Base-by-base conservation (phyloP, 37 sponge, comb jelly and placozoan species). In the Hormiphora californensis region DNA sequence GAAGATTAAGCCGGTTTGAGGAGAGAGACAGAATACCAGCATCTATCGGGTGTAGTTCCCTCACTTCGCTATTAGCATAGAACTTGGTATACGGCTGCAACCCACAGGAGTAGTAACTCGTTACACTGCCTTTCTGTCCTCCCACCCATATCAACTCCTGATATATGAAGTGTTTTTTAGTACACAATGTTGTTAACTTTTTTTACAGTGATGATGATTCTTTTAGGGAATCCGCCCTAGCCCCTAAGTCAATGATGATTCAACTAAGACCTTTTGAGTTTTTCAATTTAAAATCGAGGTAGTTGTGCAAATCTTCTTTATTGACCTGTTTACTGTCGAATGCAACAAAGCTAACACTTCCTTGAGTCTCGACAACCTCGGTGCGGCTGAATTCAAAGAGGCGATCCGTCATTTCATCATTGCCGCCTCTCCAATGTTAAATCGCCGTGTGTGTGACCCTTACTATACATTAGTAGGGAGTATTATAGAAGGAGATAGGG, bases 101-200 rank as follows among this genome's bases (percentile, higher is more conserved):
- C 25, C 81, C 81, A 41, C 81, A 73, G n/a, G 81, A 73, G 38
- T 73, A 73, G 81, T 73, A 73, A 30, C 81, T 73, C 28, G 81
- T 73, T 0, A 73, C 81, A 33, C 43, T 43, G 25, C 81, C 81
- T n/a, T 73, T 73, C 81, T 73, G 81, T 73, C 81, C 81, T 73
- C 46, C 81, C 1, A 33, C 81, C 81, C 81, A 73, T 3, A 73
- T 36, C 38, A 73, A 40, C 44, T 73, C 81, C 81, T 73, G 81
- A 2, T 1, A 41, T 15, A 65, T 36, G 8, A 9, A 39, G 68
- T n/a, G n/a, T n/a, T n/a, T n/a, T n/a, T n/a, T n/a, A n/a, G n/a
- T n/a, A n/a, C n/a, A n/a, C n/a, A n/a, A n/a, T n/a, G n/a, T n/a
- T n/a, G n/a, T n/a, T n/a, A n/a, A n/a, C n/a, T n/a, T n/a, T n/a